phyloP scores from a whole-genome alignment of 1,140 invertebrate species.

The Brachionus rotundiformis region DNA sequence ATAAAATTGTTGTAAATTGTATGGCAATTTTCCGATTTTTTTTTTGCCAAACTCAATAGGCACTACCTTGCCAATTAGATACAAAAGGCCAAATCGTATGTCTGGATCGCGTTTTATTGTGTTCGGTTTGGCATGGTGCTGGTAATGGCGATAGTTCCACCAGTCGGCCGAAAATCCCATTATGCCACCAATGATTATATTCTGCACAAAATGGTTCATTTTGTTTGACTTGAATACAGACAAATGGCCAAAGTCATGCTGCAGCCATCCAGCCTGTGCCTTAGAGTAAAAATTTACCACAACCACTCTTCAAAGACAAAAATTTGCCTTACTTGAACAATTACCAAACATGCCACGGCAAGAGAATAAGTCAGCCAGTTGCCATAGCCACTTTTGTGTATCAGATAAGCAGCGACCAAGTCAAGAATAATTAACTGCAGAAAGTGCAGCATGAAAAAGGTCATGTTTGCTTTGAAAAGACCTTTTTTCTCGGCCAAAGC shows the following conservation, averaged over 20 bases:
- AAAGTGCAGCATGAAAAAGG: not conserved
- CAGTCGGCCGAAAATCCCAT: slow-evolving; percentile 55
- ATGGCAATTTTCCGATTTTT: slow-evolving; percentile 54
- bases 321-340: not conserved
- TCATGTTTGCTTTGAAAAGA: not conserved
- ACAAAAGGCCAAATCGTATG: slow-evolving; percentile 58
- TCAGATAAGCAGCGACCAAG: not conserved
- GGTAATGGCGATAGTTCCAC: slow-evolving; percentile 64
- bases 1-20: slow-evolving; percentile 56
- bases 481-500: not conserved
- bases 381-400: not conserved
- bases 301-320: not conserved
- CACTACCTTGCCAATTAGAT: slow-evolving; percentile 57
- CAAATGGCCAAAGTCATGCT: slow-evolving; percentile 55
- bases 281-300: slow-evolving; percentile 31
- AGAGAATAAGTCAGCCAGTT: slow-evolving; percentile 6
- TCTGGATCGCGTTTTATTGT: slow-evolving; percentile 61
- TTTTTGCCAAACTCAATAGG: slow-evolving; percentile 44
- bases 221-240: slow-evolving; percentile 53
- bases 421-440: slow-evolving; percentile 19
- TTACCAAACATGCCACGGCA: not conserved
- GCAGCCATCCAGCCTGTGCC: slow-evolving; percentile 54
- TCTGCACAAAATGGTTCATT: slow-evolving; percentile 53
- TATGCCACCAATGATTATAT: slow-evolving; percentile 53
- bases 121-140: slow-evolving; percentile 64